Conservation (phyloP, 2,888 invertebrate species). For the Caenorhabditis japonica region DNA sequence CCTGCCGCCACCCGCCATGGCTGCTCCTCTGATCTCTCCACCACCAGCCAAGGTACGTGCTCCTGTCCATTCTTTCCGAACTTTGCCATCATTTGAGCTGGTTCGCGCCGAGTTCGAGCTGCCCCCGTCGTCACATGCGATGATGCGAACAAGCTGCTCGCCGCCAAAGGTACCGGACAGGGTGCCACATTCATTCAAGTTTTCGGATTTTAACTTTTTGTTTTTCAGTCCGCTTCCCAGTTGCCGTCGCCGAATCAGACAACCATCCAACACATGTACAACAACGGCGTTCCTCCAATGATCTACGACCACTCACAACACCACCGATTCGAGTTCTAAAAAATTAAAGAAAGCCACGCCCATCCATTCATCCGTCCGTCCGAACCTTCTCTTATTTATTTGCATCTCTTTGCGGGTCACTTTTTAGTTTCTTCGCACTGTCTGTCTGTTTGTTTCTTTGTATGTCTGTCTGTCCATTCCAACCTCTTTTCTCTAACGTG, state of each 20-base stretch:
- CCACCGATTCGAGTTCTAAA: conserved; percentile 25
- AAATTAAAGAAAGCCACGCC: neutral
- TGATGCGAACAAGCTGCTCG: conserved; percentile 43
- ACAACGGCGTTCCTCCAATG: conserved; percentile 35
- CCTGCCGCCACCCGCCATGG: conserved; percentile 14
- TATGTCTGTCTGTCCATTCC: too few relatives aligned
- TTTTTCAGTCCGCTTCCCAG: conserved; percentile 34
- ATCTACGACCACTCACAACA: conserved; percentile 24
- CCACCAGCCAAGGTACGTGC: conserved; percentile 45
- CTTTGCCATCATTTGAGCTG: conserved; percentile 17
- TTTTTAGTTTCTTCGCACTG: too few relatives aligned
- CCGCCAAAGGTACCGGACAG: conserved; percentile 32
- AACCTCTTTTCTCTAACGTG: conserved; percentile 10
- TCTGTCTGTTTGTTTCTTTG: too few relatives aligned
- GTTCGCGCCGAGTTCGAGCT: conserved; percentile 26
- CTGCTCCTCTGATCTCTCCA: conserved; percentile 33
- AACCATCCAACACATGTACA: conserved; percentile 27
- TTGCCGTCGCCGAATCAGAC: conserved; percentile 39
- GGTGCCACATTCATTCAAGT: conserved; percentile 2
- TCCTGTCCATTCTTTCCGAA: neutral
- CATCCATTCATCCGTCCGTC: neutral
- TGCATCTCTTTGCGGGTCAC: too few relatives aligned
- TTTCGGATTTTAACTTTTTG: neutral
- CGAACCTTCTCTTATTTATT: neutral
- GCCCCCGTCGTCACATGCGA: conserved; percentile 10